phyloP scores from a whole-genome alignment of 1,140 invertebrate genomes.

The Polypedilum pembai region DNA sequence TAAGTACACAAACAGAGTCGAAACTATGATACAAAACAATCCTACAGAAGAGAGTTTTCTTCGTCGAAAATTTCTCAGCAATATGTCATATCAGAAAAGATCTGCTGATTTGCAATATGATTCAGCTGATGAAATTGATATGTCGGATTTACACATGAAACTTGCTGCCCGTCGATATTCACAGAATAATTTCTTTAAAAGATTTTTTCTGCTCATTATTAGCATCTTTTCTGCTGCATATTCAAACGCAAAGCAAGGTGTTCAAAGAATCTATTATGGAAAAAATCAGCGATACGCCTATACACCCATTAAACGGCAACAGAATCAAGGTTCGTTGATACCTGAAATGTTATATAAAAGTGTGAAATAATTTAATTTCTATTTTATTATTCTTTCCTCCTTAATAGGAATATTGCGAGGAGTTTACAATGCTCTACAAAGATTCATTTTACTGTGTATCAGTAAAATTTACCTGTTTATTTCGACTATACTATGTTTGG shows the following conservation, averaged over 20 bases:
- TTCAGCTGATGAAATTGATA: conserved; percentile 39
- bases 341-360: not conserved
- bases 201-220: not conserved
- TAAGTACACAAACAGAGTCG: conserved; percentile 39
- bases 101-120: conserved; percentile 36
- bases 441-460: conserved; percentile 34
- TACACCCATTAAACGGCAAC: not conserved
- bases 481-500: conserved; percentile 43
- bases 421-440: conserved; percentile 30
- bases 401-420: not conserved
- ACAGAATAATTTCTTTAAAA: not conserved
- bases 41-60: conserved; percentile 40
- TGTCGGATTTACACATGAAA: conserved; percentile 13
- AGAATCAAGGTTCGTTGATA: not conserved
- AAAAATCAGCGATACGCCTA: not conserved
- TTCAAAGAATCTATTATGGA: not conserved
- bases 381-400: not conserved
- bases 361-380: not conserved
- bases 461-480: conserved; percentile 39
- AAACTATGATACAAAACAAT: conserved; percentile 38
- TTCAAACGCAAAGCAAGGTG: not conserved
- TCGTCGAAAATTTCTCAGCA: conserved; percentile 36
- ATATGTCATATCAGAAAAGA: not conserved
- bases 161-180: not conserved
- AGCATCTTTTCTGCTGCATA: not conserved